Conservation (phyloP, 1,140 invertebrate genomes). For the Pinna nobilis region DNA sequence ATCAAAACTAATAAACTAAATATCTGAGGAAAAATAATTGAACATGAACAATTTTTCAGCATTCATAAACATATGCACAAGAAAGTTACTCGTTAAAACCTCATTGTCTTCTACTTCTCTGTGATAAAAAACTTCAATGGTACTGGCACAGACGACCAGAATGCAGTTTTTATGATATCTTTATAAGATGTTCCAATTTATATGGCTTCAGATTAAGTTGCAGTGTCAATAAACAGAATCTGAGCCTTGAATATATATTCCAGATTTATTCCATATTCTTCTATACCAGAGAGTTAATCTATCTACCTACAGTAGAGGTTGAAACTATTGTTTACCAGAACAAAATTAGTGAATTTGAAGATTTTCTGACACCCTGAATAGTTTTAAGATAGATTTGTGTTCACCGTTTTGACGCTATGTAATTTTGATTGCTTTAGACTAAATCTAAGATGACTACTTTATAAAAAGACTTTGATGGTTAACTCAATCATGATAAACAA, state of each 20-base stretch:
- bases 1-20: too few relatives aligned
- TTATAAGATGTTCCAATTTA: neutral
- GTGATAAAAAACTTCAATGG: slow-evolving; percentile 5
- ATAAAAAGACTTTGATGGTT: slow-evolving; percentile 1
- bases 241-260: slow-evolving; percentile 5
- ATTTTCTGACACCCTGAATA: neutral
- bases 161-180: neutral
- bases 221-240: neutral
- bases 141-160: slow-evolving; percentile 9
- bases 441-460: neutral
- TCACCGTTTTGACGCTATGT: neutral
- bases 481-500: neutral
- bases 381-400: neutral
- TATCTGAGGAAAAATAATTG: too few relatives aligned
- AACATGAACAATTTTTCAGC: too few relatives aligned
- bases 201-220: neutral
- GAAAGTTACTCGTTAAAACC: too few relatives aligned
- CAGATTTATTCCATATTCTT: neutral
- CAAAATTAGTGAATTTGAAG: neutral
- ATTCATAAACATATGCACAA: too few relatives aligned
- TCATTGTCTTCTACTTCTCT: slow-evolving; percentile 8
- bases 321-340: too few relatives aligned
- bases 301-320: slow-evolving; percentile 13
- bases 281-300: neutral
- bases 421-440: slow-evolving; percentile 11